These are phyloP conservation scores for Suillia variegata DNA, from an alignment of 2,888 invertebrate species.

Conservation along the genomic window DNA sequence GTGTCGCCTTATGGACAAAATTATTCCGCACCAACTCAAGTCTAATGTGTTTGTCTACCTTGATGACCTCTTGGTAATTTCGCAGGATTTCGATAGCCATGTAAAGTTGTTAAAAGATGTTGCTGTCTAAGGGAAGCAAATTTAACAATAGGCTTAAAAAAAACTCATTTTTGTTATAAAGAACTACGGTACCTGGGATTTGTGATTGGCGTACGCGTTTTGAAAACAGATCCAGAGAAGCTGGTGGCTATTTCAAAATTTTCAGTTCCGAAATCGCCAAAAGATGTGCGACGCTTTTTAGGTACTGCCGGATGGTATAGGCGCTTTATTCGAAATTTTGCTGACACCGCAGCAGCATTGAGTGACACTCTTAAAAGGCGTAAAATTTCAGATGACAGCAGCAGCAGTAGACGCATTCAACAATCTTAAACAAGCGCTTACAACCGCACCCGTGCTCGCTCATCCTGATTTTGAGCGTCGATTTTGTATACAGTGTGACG, in stretches of 20 bases:
- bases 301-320: constrained; percentile 27
- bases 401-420: constrained; percentile 4
- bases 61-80: constrained; percentile 12
- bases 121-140: constrained; percentile 10
- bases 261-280: constrained; percentile 16
- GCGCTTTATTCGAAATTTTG: constrained; percentile 23
- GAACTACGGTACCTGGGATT: constrained; percentile 19
- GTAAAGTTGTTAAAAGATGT: constrained; percentile 8
- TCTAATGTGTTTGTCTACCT: constrained; percentile 16
- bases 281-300: constrained; percentile 23
- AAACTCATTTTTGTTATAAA: constrained; percentile 15
- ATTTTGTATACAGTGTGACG: constrained; percentile 4
- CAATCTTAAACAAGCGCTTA: background rate
- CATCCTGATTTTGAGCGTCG: constrained; percentile 16
- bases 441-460: constrained; percentile 6
- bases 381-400: constrained; percentile 9
- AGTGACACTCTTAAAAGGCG: constrained; percentile 10
- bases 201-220: constrained; percentile 1
- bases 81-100: constrained; percentile 12
- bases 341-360: constrained; percentile 2
- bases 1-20: constrained; percentile 21
- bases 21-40: constrained; percentile 11
- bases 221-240: constrained; percentile 15
- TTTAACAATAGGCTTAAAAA: constrained; percentile 13
- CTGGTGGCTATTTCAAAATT: constrained; percentile 10